phyloP scores from a whole-genome alignment of 2,113 vertebrate species.

The Dolichallabes microphthalmus region DNA sequence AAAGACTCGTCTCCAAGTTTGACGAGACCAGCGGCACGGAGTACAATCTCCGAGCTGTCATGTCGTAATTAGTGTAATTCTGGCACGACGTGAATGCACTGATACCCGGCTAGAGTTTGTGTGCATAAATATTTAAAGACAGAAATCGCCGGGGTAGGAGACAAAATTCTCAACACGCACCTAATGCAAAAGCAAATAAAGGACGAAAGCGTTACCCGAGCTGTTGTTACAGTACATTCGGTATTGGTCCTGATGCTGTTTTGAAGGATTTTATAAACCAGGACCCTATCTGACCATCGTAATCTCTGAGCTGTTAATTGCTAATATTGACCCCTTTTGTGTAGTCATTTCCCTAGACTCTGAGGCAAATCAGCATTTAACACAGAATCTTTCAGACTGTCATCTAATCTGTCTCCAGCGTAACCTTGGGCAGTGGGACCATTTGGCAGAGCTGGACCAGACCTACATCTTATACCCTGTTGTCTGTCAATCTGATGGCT shows the following conservation, averaged over 20 bases:
- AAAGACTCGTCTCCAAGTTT: slow-evolving; percentile 12
- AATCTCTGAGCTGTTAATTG: not conserved
- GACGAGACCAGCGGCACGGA: not conserved
- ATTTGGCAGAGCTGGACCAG: not conserved
- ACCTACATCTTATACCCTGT: not conserved
- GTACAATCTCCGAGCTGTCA: slow-evolving; percentile 2
- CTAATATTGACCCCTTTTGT: not conserved
- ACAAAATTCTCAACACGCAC: not conserved
- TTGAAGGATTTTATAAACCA: not conserved
- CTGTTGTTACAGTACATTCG: not conserved
- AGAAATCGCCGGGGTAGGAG: not conserved
- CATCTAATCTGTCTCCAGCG: not conserved
- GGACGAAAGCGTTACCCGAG: not conserved
- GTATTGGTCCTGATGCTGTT: not conserved
- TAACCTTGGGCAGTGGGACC: not conserved
- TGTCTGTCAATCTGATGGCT: not conserved
- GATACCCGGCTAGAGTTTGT: not conserved
- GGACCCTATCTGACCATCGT: not conserved
- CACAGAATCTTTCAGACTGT: not conserved
- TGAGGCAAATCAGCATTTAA: not conserved
- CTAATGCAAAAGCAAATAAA: not conserved
- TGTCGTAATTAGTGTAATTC: slow-evolving; percentile 18
- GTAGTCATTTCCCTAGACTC: not conserved
- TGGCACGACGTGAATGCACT: not conserved
- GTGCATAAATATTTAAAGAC: not conserved